Evolutionary conservation across 2,888 invertebrate species (phyloP), one percentile per base, ranked within the genome.

Genomic region (Malacosoma neustria): DNA sequence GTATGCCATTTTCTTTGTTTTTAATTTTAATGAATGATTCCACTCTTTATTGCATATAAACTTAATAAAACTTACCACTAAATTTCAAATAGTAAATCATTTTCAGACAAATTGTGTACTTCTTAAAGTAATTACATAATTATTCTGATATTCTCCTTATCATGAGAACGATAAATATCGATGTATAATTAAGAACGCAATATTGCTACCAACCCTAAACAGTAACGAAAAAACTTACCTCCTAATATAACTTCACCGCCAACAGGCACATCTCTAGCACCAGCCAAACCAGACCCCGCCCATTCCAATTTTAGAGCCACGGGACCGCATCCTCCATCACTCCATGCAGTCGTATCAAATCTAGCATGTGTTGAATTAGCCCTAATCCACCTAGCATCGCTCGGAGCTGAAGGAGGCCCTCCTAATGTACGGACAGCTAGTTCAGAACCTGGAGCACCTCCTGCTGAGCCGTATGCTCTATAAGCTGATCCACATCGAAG

Each of bases 401-500:
- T 88, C 0, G 95, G 94, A 13, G 91, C 79, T 1, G 56, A 55
- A 0, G 85, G 82, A 0, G 81, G 81, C 81, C 93, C 91, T 2
- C 93, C 92, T 40, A 95, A 95, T 56, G 94, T 94, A 11, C 95
- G 93, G 11, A 93, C 90, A 48, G 90, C 90, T 49, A 94, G 87
- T 59, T 92, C 89, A 14, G 91, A 85, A 41, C 94, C 94, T 1
- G 92, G 90, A 35, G 91, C 88, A 62, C 96, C 96, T 41, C 92
- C 91, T 0, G 96, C 94, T 7, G 92, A 90, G 49, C 96, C 88
- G 64, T 93, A 92, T 36, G 95, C 91, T 54, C 92, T 88, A 64
- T 96, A 96, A 35, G 90, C 88, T 29, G 94, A 93, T 14, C 97
- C 96, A 73, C 96, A 97, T 48, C 91, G 90, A 6, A 97, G 87